These are phyloP conservation scores for Montipora capitata DNA, from an alignment of 92 coral and sea anemone species.

Conservation along the genomic window DNA sequence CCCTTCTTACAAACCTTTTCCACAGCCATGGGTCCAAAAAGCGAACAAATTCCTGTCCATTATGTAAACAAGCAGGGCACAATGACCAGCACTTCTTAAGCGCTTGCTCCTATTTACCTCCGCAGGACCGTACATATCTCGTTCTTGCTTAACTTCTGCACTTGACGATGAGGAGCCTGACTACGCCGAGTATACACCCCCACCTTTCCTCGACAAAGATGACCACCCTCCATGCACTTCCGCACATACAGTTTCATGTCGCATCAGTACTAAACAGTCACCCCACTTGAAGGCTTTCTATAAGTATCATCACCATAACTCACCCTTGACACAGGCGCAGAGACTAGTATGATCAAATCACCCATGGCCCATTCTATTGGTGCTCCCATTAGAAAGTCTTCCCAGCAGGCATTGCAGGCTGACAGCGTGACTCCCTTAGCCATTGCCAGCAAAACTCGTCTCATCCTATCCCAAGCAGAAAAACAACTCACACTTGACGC, in stretches of 20 bases:
- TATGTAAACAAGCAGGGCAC: neutral
- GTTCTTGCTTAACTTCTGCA: slow-evolving; percentile 1
- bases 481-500: neutral
- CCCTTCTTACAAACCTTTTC: neutral
- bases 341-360: no score
- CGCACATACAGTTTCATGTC: no score
- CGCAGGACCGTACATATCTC: neutral
- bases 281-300: no score
- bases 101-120: slow-evolving; percentile 6
- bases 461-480: no score
- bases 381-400: no score
- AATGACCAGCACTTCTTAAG: slow-evolving; percentile 38
- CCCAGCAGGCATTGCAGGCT: no score
- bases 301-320: no score
- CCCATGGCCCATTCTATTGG: no score
- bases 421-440: no score
- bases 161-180: slow-evolving; percentile 42
- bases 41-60: slow-evolving; percentile 55
- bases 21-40: neutral
- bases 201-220: slow-evolving; percentile 5
- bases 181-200: slow-evolving; percentile 2
- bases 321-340: no score
- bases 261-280: no score
- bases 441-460: no score
- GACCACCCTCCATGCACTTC: neutral